Conservation (phyloP, 2,888 invertebrate species). For the Tineola bisselliella region DNA sequence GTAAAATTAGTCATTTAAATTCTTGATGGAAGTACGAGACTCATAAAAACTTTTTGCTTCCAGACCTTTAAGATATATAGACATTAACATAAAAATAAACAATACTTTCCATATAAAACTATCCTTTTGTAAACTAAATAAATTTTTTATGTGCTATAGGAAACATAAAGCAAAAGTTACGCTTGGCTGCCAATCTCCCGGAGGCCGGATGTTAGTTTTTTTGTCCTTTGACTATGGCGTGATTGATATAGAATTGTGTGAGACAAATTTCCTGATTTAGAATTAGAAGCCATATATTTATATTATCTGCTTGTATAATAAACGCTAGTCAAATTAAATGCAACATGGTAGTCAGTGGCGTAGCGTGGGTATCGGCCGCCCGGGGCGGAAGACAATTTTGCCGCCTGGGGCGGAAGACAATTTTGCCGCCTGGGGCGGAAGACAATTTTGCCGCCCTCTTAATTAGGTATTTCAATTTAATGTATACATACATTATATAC, state of each 20-base stretch:
- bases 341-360: no score
- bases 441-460: no score
- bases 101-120: neutral
- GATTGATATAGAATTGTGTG: slow-evolving; percentile 4
- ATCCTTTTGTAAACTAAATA: neutral
- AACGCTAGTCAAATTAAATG: no score
- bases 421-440: no score
- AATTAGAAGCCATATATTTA: neutral
- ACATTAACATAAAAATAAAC: neutral
- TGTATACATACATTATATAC: no score
- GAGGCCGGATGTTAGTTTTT: slow-evolving; percentile 8
- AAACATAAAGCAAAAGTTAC: slow-evolving; percentile 3
- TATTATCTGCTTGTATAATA: no score
- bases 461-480: no score
- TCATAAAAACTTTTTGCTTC: no score
- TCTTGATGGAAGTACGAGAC: neutral
- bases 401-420: no score
- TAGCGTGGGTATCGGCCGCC: no score
- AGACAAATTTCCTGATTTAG: neutral
- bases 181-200: neutral
- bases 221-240: neutral
- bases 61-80: no score
- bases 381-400: no score
- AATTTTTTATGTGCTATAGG: neutral
- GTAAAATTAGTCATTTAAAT: neutral